Percentiles rank a stretch among this genome's conserved stretches.
phyloP scores from a whole-genome alignment of 2,113 vertebrate genomes.

The Chamaea fasciata region DNA sequence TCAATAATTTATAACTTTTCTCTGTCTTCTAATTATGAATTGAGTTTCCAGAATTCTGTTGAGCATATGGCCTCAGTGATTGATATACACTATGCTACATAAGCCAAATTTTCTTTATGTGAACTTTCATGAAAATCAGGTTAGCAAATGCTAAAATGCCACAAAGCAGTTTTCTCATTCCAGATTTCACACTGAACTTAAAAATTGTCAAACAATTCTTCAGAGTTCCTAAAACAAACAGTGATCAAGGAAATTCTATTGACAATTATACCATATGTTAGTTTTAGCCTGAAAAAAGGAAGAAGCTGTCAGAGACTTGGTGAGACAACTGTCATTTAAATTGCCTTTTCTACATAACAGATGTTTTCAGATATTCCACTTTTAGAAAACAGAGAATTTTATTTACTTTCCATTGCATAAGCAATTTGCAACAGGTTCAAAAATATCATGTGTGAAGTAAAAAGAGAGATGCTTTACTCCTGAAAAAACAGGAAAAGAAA shows the following conservation, averaged over 20 bases:
- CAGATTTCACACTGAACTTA: not conserved
- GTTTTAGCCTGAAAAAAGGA: not conserved
- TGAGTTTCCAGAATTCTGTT: not conserved
- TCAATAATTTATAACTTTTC: not conserved
- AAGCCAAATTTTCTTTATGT: not conserved
- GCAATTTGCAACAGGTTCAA: not conserved
- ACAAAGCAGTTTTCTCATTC: not conserved
- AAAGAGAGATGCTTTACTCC: not conserved
- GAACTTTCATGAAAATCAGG: not conserved
- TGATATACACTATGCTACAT: not conserved
- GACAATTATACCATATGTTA: not conserved
- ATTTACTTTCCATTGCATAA: not conserved
- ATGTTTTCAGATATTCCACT: not conserved
- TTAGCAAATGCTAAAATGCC: not conserved
- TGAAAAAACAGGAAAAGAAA: not conserved
- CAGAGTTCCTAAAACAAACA: not conserved
- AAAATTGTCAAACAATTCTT: not conserved
- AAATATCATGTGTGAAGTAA: not conserved
- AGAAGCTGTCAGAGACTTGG: not conserved
- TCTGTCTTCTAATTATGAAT: not conserved
- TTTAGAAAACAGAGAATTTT: not conserved
- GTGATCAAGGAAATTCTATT: not conserved
- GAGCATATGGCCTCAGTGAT: not conserved
- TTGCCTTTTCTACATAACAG: not conserved
- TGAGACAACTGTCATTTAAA: not conserved